These are phyloP conservation scores for Pseudeuparius sepicola DNA, from an alignment of 2,888 invertebrate species.

Conservation along the genomic window DNA sequence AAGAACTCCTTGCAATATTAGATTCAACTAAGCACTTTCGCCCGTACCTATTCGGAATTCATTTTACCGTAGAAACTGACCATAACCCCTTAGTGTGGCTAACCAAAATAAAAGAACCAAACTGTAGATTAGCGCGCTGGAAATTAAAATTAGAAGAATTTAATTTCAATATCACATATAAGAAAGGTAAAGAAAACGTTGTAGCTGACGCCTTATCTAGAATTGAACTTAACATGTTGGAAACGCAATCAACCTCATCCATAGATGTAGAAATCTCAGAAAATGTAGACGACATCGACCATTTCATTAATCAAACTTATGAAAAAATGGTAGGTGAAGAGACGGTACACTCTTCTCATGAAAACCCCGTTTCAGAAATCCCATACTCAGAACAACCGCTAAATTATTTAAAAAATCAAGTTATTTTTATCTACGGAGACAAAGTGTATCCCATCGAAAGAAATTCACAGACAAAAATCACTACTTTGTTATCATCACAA, in stretches of 20 bases:
- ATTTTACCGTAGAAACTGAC: conserved; percentile 11
- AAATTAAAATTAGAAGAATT: conserved; percentile 16
- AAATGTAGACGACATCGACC: no score
- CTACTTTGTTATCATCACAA: no score
- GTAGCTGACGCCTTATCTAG: conserved; percentile 13
- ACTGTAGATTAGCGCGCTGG: conserved; percentile 8
- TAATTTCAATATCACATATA: conserved; percentile 15
- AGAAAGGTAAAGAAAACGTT: conserved; percentile 13
- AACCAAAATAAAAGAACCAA: conserved; percentile 14
- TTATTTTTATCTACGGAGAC: no score
- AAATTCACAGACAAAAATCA: no score
- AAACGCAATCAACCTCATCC: neutral
- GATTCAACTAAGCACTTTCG: no score
- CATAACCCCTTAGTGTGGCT: conserved; percentile 14
- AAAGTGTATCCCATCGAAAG: no score
- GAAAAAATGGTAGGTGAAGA: no score
- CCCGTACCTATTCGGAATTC: conserved; percentile 8
- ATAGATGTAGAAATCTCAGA: neutral
- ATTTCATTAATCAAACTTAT: no score
- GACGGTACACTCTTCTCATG: no score
- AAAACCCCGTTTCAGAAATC: no score
- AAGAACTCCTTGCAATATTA: conserved; percentile 11
- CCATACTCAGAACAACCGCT: no score
- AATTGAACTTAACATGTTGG: conserved; percentile 12
- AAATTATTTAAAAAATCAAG: no score